phyloP scores from a whole-genome alignment of 2,113 vertebrate species.

The Labeo catla region DNA sequence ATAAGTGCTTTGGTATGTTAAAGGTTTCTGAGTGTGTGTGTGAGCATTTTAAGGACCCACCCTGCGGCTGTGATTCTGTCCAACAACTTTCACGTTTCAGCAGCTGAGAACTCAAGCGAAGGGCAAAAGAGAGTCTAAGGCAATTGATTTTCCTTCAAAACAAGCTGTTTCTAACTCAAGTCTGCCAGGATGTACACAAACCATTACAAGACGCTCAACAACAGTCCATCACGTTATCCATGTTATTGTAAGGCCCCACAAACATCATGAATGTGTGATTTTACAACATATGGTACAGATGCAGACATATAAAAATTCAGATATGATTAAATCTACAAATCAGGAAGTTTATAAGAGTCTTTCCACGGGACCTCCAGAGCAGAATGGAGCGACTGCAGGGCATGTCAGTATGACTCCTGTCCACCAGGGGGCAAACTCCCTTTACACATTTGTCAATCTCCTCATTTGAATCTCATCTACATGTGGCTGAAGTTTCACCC shows the following conservation, averaged over 20 bases:
- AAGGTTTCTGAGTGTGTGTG: neutral
- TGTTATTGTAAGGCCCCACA: neutral
- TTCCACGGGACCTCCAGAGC: neutral
- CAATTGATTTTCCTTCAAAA: constrained; percentile 41
- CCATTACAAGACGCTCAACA: constrained; percentile 3
- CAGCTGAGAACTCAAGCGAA: constrained; percentile 60
- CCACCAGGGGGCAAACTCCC: constrained; percentile 76
- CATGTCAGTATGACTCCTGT: neutral
- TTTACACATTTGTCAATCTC: constrained; percentile 21
- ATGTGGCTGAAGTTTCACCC: neutral
- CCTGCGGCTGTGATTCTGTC: constrained; percentile 58
- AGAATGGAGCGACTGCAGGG: neutral
- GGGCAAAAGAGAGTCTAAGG: constrained; percentile 54
- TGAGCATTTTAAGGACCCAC: constrained; percentile 39
- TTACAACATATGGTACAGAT: neutral
- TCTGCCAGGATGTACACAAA: constrained; percentile 43
- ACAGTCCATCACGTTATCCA: neutral
- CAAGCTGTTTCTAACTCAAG: constrained; percentile 2
- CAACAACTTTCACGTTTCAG: constrained; percentile 60
- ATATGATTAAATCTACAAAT: neutral
- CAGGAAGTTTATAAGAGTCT: neutral
- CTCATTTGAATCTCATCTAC: constrained; percentile 17
- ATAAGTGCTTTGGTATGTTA: neutral
- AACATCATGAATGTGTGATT: neutral
- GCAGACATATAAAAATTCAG: neutral